These are phyloP conservation scores for Cetoscarus ocellatus DNA, from an alignment of 2,797 vertebrate species.

Conservation along the genomic window DNA sequence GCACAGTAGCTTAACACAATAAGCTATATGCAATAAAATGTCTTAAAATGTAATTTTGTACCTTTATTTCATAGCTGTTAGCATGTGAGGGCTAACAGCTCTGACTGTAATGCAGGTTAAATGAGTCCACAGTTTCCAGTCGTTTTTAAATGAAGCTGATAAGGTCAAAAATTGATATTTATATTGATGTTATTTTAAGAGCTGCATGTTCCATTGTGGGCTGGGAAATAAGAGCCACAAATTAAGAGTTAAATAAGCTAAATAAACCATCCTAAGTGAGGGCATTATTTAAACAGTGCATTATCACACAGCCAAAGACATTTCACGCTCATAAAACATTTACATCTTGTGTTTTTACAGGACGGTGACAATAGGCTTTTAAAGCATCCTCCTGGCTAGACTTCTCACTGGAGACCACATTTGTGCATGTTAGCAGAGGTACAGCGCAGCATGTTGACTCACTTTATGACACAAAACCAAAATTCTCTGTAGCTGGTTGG, in stretches of 20 bases:
- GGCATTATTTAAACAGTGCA: not conserved
- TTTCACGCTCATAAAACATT: not conserved
- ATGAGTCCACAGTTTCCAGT: not conserved
- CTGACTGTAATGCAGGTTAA: not conserved
- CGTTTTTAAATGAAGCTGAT: not conserved
- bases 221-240: not conserved
- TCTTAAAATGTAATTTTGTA: too few species aligned
- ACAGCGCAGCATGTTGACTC: conserved; percentile 4
- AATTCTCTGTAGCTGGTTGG: conserved; percentile 38
- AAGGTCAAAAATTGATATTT: not conserved
- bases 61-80: too few species aligned
- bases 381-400: not conserved
- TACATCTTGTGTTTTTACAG: not conserved
- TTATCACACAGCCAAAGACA: not conserved
- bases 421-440: not conserved
- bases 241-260: not conserved
- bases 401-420: not conserved
- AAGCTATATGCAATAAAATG: too few species aligned
- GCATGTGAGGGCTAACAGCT: too few species aligned
- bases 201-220: not conserved
- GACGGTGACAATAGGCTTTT: not conserved
- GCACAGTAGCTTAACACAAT: too few species aligned
- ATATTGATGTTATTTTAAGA: not conserved
- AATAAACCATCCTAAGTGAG: not conserved
- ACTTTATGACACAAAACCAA: conserved; percentile 2